phyloP scores from a whole-genome alignment of 2,888 invertebrate genomes.

The Graphium colonna region DNA sequence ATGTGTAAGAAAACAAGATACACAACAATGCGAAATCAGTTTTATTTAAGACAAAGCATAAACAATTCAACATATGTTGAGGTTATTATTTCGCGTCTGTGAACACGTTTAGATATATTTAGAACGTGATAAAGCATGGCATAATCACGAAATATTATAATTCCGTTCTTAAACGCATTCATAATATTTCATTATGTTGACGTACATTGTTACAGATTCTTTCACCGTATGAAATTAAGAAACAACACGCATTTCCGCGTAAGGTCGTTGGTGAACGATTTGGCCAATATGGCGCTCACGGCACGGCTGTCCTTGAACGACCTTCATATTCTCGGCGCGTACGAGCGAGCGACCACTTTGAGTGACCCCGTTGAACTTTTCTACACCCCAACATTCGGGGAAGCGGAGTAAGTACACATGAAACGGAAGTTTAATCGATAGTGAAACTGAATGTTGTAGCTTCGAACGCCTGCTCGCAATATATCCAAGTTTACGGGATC shows the following conservation, averaged over 20 bases:
- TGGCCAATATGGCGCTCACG: slow-evolving; percentile 42
- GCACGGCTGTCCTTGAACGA: slow-evolving; percentile 47
- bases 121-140: too few relatives aligned
- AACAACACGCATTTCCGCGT: slow-evolving; percentile 55
- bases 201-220: slow-evolving; percentile 43
- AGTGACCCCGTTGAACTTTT: slow-evolving; percentile 37
- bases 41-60: too few relatives aligned
- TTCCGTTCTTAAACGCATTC: too few relatives aligned
- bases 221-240: slow-evolving; percentile 64
- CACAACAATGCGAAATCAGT: too few relatives aligned
- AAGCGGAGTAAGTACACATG: slow-evolving; percentile 49
- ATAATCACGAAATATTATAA: too few relatives aligned
- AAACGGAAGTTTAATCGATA: background rate
- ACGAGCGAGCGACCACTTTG: slow-evolving; percentile 46
- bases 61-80: too few relatives aligned
- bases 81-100: too few relatives aligned
- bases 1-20: too few relatives aligned
- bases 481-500: too few relatives aligned
- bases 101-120: too few relatives aligned
- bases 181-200: too few relatives aligned
- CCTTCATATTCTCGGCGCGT: slow-evolving; percentile 54
- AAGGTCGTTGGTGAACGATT: slow-evolving; percentile 41
- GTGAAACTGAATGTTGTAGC: slow-evolving; percentile 9
- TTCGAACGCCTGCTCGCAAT: slow-evolving; percentile 3
- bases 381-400: slow-evolving; percentile 52